phyloP scores from a whole-genome alignment of 2,797 vertebrate species.

The Okamejei kenojei region DNA sequence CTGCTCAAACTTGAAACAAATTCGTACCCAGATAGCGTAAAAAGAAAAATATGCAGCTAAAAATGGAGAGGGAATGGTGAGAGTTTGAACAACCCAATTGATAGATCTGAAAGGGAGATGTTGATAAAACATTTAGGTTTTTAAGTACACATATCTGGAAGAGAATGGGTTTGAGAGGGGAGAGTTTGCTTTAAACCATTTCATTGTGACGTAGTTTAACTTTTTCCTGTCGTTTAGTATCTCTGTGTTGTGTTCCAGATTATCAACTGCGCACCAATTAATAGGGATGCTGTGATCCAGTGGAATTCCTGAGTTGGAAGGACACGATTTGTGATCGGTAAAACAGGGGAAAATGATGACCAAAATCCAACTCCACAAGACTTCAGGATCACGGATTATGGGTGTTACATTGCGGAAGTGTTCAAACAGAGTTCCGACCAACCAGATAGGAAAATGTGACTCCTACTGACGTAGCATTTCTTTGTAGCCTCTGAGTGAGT shows the following conservation, averaged over 20 bases:
- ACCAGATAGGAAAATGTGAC: not conserved
- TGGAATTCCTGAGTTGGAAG: not conserved
- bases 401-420: not conserved
- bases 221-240: not conserved
- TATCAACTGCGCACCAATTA: constrained; percentile 16
- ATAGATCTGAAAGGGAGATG: not conserved
- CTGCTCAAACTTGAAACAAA: not conserved
- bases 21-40: not conserved
- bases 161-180: not conserved
- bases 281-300: not conserved
- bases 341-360: not conserved
- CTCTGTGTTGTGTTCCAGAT: constrained; percentile 16
- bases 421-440: not conserved
- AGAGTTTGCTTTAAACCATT: not conserved
- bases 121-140: not conserved
- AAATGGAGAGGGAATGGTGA: not conserved
- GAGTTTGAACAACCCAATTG: not conserved
- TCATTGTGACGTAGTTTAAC: not conserved
- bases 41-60: not conserved
- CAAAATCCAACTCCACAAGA: not conserved
- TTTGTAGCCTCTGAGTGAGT: not conserved
- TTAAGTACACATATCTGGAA: not conserved
- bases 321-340: not conserved
- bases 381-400: not conserved
- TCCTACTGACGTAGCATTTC: not conserved